Base-by-base conservation (phyloP, 2,113 vertebrate species). In the Ahaetulla prasina region DNA sequence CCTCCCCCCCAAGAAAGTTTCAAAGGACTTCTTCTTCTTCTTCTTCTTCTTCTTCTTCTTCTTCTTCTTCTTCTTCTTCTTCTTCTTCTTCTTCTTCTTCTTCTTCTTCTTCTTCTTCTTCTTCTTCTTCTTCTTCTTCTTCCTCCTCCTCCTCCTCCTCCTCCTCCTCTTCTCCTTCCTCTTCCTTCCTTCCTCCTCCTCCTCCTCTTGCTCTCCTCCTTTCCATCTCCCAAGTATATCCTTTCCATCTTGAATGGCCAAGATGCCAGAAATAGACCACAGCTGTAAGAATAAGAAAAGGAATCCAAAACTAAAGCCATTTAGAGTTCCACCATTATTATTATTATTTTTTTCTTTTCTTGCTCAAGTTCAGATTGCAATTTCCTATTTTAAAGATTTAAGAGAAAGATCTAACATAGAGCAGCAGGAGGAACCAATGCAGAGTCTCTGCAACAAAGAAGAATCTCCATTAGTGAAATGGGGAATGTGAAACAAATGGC, bases 401-500 rank as follows among this genome's bases (percentile, higher is more conserved):
- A 68, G 57, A 53, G 87, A 10, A 88, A 25, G 9, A 90, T 90
- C 93, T 94, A 96, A 90, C 94, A 92, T 18, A 80, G 57, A 95
- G 47, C 63, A 94, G 93, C 92, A 93, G 60, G 91, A 55, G n/a
- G 54, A 93, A 60, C 90, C 91, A 91, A 88, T 92, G 91, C 93
- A 93, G 85, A 91, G 92, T 74, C 93, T 93, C 85, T 89, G 63
- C 54, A 10, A 23, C 53, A 47, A 93, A 90, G 90, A 89, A 92
- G 87, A 80, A 45, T 96, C 87, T 60, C 45, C 47, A 35, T 80
- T 43, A 93, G 57, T 92, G 94, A 94, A 95, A 94, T 90, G 18
- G 0, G 55, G 27, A 95, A 52, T 92, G 90, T 85, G 89, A 93
- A 84, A 88, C 35, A n/a, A 50, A 49, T 49, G 85, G 88, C 74